These are phyloP conservation scores for Acipenser transmontanus DNA, from an alignment of 2,797 vertebrate species.

Conservation along the genomic window DNA sequence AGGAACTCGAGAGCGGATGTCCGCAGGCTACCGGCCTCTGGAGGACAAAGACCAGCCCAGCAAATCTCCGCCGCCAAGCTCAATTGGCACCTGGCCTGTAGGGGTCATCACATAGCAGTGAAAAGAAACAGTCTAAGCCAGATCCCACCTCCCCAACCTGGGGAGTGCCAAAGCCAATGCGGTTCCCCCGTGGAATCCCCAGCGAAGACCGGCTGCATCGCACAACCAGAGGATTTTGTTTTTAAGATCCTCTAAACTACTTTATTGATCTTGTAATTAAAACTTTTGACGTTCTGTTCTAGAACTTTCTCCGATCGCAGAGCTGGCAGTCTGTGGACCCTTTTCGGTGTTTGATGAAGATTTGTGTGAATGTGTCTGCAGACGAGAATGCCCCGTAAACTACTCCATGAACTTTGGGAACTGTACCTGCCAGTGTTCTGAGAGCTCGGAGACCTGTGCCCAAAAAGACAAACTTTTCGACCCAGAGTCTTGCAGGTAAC, in stretches of 20 bases:
- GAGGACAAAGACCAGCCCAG: conserved; percentile 74
- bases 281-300: conserved; percentile 22
- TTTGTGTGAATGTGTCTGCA: conserved; percentile 78
- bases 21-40: conserved; percentile 73
- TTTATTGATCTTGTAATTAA: neutral
- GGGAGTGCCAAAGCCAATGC: conserved; percentile 58
- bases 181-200: neutral
- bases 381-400: conserved; percentile 53
- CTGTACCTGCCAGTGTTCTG: conserved; percentile 62
- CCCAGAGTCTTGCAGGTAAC: conserved; percentile 73
- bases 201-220: neutral
- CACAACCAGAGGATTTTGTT: neutral
- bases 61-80: conserved; percentile 51
- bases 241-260: too few species aligned
- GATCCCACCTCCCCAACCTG: conserved; percentile 61
- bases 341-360: conserved; percentile 78
- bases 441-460: conserved; percentile 70
- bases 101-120: too few species aligned
- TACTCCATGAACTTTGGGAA: conserved; percentile 59
- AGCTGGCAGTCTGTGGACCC: conserved; percentile 77
- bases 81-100: conserved; percentile 33
- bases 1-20: too few species aligned
- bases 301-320: conserved; percentile 65
- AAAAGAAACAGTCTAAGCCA: too few species aligned
- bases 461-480: conserved; percentile 68